A percentile compares a stretch with the other conserved stretches of the same genome.
Conservation (phyloP, 2,888 invertebrate genomes). For the Drosophila cognata region DNA sequence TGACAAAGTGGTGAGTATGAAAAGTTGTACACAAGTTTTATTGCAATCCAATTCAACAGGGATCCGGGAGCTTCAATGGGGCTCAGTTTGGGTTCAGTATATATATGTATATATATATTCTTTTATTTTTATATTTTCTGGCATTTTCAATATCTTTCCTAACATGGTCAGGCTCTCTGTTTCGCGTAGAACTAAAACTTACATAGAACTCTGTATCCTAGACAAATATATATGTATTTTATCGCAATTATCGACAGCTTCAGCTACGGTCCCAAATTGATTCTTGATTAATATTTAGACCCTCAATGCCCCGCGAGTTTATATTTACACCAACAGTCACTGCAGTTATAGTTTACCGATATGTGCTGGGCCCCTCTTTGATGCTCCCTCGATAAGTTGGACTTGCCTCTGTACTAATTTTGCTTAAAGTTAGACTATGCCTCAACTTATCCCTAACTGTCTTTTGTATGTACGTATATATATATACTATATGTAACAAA, state of each 20-base stretch:
- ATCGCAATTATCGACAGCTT: neutral
- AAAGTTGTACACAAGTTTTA: conserved; percentile 3
- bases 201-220: conserved; percentile 1
- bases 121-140: neutral
- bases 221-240: neutral
- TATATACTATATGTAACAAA: conserved; percentile 48
- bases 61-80: conserved; percentile 41
- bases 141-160: conserved; percentile 5
- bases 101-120: neutral
- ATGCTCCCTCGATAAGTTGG: conserved; percentile 33
- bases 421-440: conserved; percentile 35
- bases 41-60: conserved; percentile 32
- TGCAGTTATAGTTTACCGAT: conserved; percentile 8
- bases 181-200: conserved; percentile 8
- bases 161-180: conserved; percentile 10
- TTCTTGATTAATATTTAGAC: neutral
- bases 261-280: neutral
- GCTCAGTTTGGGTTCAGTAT: conserved; percentile 43
- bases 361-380: conserved; percentile 50
- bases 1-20: conserved; percentile 84
- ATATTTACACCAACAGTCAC: neutral
- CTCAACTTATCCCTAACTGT: conserved; percentile 42
- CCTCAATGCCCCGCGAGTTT: neutral
- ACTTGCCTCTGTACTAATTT: conserved; percentile 25
- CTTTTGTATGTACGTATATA: conserved; percentile 31